These are phyloP conservation scores for Caprella mutica DNA, from an alignment of 2,888 invertebrate genomes.

Conservation along the genomic window DNA sequence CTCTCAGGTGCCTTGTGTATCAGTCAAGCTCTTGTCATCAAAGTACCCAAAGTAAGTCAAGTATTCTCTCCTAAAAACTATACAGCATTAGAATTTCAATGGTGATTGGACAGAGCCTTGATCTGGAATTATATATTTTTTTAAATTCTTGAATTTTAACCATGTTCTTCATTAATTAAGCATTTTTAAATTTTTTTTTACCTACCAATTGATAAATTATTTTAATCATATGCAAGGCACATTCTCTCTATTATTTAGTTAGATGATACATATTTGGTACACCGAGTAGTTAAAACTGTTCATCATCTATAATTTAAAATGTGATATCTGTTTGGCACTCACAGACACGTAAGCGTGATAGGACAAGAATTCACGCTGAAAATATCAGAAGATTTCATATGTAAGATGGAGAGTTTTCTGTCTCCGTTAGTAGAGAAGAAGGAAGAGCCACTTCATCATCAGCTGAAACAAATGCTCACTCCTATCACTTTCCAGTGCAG, in stretches of 20 bases:
- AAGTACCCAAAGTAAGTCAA: constrained; percentile 8
- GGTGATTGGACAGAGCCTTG: too few relatives aligned
- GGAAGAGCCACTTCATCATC: constrained; percentile 42
- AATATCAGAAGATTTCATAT: constrained; percentile 56
- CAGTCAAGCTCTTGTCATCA: background rate
- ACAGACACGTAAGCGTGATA: constrained; percentile 49
- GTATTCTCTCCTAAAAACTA: too few relatives aligned
- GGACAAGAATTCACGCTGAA: constrained; percentile 57
- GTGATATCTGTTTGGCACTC: constrained; percentile 28
- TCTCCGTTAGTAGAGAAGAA: constrained; percentile 1
- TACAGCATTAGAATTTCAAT: too few relatives aligned
- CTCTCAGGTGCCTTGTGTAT: background rate
- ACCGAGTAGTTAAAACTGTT: too few relatives aligned
- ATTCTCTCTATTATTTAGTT: too few relatives aligned
- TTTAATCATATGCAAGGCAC: too few relatives aligned
- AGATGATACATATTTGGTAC: too few relatives aligned
- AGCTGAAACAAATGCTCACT: constrained; percentile 50
- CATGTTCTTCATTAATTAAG: too few relatives aligned
- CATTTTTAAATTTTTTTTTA: too few relatives aligned
- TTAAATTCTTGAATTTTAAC: too few relatives aligned
- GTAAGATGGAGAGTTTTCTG: constrained; percentile 45
- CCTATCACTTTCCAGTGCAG: constrained; percentile 47
- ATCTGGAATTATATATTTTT: too few relatives aligned
- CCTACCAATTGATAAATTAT: too few relatives aligned
- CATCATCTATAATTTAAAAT: background rate